Conservation (phyloP, 2,888 invertebrate species). For the Aspidiotus rigidus region DNA sequence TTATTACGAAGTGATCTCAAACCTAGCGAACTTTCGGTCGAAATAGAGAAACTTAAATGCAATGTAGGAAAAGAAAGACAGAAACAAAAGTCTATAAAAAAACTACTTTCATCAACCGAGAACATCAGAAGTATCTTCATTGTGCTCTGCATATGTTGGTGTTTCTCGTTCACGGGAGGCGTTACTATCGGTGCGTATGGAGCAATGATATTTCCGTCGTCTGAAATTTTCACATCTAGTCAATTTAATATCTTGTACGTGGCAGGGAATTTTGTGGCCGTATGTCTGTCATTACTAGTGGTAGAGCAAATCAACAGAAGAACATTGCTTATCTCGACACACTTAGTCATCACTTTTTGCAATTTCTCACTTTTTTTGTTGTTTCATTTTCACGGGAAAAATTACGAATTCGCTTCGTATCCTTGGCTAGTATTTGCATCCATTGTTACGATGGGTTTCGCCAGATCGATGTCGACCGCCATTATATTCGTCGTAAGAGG, state of each 20-base stretch:
- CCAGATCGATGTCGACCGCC: not conserved
- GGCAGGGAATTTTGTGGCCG: constrained; percentile 36
- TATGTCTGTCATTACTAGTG: constrained; percentile 36
- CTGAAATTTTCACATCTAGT: constrained; percentile 36
- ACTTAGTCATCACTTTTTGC: not conserved
- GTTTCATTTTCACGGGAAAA: not conserved
- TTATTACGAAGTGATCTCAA: constrained; percentile 4
- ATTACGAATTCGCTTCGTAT: not conserved
- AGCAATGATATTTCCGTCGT: constrained; percentile 35
- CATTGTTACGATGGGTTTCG: constrained; percentile 2
- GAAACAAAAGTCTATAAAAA: constrained; percentile 7
- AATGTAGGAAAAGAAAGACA: constrained; percentile 11
- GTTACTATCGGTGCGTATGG: constrained; percentile 37
- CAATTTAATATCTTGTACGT: constrained; percentile 38
- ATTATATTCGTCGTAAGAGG: constrained; percentile 16
- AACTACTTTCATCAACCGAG: constrained; percentile 1
- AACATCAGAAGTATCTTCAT: constrained; percentile 32
- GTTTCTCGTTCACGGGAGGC: constrained; percentile 3
- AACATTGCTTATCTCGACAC: constrained; percentile 25
- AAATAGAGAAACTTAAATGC: not conserved
- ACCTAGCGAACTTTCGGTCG: not conserved
- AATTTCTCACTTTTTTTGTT: not conserved
- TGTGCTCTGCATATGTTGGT: not conserved
- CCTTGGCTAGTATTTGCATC: constrained; percentile 20
- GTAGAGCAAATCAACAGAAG: constrained; percentile 37